These are phyloP conservation scores for Tolmerus cingulatus DNA, from an alignment of 2,888 invertebrate genomes.

Conservation along the genomic window DNA sequence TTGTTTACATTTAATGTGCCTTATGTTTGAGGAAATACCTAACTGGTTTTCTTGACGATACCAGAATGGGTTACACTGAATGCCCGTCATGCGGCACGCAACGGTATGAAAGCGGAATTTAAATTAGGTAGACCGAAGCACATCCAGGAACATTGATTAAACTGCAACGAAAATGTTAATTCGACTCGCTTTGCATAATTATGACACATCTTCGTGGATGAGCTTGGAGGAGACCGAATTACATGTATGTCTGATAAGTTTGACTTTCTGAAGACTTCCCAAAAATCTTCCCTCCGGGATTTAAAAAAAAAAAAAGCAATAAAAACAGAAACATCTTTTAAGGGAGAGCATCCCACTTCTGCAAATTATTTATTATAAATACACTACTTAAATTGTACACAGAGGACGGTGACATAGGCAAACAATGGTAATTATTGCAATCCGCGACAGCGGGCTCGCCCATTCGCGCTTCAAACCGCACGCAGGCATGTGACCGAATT, in stretches of 20 bases:
- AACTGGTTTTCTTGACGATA: background rate
- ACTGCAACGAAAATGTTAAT: conserved; percentile 23
- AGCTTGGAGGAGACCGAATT: background rate
- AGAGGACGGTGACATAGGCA: background rate
- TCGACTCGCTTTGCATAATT: background rate
- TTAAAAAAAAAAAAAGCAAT: background rate
- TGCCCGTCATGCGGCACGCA: conserved; percentile 24
- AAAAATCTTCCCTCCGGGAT: background rate
- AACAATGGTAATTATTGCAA: background rate
- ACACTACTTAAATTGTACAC: no score
- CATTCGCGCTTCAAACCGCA: background rate
- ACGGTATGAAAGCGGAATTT: conserved; percentile 2
- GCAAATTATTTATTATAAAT: no score
- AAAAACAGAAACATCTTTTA: no score
- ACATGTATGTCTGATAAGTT: background rate
- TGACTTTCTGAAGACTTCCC: background rate
- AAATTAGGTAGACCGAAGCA: background rate
- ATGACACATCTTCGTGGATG: background rate
- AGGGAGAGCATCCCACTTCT: background rate
- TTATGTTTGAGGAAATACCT: conserved; percentile 24
- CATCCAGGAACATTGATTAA: conserved; percentile 2
- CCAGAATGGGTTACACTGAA: background rate
- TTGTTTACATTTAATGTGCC: conserved; percentile 20
- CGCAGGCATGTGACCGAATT: conserved; percentile 6
- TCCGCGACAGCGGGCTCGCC: background rate